phyloP scores from a whole-genome alignment of 2,888 invertebrate species.

The Oscheius sp. region DNA sequence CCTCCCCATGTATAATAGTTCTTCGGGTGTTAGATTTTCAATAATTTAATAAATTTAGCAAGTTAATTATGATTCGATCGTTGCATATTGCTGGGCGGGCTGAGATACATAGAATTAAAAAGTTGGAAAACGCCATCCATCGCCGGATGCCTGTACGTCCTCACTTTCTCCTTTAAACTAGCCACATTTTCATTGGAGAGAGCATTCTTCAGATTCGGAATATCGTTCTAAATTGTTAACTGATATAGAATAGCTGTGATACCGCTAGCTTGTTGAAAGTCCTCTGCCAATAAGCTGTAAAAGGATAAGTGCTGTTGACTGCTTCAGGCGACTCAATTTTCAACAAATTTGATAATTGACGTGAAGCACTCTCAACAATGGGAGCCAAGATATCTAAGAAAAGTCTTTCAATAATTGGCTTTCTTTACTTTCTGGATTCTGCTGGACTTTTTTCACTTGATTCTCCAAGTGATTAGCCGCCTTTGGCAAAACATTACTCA shows the following conservation, averaged over 20 bases:
- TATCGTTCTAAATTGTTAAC: slow-evolving; percentile 3
- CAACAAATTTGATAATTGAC: slow-evolving; percentile 9
- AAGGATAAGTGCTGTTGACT: slow-evolving; percentile 4
- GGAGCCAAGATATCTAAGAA: slow-evolving; percentile 19
- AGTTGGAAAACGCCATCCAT: slow-evolving; percentile 14
- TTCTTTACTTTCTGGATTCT: slow-evolving; percentile 1
- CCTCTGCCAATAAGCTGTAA: slow-evolving; percentile 10
- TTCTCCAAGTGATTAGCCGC: slow-evolving; percentile 2
- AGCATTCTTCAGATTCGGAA: slow-evolving; percentile 5
- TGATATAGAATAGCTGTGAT: not conserved
- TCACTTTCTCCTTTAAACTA: not conserved
- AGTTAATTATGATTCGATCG: not conserved
- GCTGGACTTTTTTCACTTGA: not conserved
- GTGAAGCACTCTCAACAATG: slow-evolving; percentile 16
- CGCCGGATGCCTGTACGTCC: slow-evolving; percentile 9
- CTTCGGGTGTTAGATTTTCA: not conserved
- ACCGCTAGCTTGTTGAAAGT: slow-evolving; percentile 18
- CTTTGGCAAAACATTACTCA: not conserved
- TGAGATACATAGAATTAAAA: slow-evolving; percentile 7
- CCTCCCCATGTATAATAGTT: not conserved
- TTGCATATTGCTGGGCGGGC: not conserved
- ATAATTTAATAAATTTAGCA: not conserved
- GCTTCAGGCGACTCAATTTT: not conserved
- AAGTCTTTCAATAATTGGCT: not conserved
- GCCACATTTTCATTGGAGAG: not conserved